Evolutionary conservation across 2,797 vertebrate genomes (phyloP).

Genomic region (Malurus leucopterus): DNA sequence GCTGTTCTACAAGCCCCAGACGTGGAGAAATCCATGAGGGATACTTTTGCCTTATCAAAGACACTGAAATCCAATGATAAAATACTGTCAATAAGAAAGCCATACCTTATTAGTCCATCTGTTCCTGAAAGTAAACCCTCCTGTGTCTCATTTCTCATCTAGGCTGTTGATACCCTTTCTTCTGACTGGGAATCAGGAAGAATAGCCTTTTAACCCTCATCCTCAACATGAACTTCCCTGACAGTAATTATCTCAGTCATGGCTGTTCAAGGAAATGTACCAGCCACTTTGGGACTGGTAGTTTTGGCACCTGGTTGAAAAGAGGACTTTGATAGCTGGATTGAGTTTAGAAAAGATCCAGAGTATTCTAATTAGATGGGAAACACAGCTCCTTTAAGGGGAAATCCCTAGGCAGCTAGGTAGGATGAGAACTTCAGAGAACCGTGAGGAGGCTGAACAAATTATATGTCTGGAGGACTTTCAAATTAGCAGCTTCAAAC

Average conservation of each 20-base stretch:
- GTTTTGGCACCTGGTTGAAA: background rate
- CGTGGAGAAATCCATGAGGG: background rate
- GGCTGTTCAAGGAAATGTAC: background rate
- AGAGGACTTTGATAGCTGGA: background rate
- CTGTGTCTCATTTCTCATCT: background rate
- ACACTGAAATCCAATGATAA: background rate
- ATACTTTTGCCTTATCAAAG: background rate
- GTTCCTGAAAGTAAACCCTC: background rate
- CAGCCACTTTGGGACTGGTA: background rate
- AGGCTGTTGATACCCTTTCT: background rate
- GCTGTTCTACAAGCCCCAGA: background rate
- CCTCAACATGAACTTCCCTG: background rate
- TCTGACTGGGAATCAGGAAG: background rate
- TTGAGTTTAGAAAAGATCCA: background rate
- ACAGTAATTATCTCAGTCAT: background rate
- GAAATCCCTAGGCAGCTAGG: background rate
- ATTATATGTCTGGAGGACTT: background rate
- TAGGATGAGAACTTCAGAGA: background rate
- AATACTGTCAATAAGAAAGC: background rate
- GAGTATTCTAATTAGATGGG: background rate
- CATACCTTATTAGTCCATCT: background rate
- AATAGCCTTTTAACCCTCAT: background rate
- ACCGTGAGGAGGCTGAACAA: background rate
- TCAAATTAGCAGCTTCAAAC: background rate
- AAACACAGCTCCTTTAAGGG: background rate